These are phyloP conservation scores for Hydrozoanthus tunicans DNA, from an alignment of 64 coral and sea anemone genomes.

Conservation along the genomic window DNA sequence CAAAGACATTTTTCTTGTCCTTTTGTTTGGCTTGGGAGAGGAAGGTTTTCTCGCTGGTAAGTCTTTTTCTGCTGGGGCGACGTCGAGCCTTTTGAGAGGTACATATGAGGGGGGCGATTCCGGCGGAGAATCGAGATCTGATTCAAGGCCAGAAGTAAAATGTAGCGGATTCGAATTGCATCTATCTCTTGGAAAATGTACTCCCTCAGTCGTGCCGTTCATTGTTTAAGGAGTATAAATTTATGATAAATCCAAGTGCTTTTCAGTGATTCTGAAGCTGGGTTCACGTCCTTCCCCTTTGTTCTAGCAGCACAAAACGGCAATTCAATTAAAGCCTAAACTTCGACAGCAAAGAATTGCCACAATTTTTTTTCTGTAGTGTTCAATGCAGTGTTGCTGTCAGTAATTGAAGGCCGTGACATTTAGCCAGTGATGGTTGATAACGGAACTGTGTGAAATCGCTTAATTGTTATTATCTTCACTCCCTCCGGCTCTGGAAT, in stretches of 20 bases:
- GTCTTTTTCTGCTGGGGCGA: conserved; percentile 14
- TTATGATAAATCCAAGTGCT: too few relatives aligned
- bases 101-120: conserved; percentile 3
- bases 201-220: conserved; percentile 7
- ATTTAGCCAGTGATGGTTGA: neutral
- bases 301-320: too few relatives aligned
- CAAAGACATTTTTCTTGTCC: conserved; percentile 80
- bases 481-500: neutral
- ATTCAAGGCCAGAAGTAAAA: conserved; percentile 67
- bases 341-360: too few relatives aligned
- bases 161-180: conserved; percentile 49
- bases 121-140: conserved; percentile 23
- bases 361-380: neutral
- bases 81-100: conserved; percentile 20
- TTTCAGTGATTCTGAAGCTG: too few relatives aligned
- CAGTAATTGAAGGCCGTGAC: neutral
- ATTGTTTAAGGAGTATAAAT: neutral
- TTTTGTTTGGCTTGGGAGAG: conserved; percentile 71
- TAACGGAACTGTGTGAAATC: neutral
- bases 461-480: neutral
- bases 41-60: conserved; percentile 23
- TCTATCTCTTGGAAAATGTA: conserved; percentile 11
- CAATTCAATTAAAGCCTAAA: too few relatives aligned
- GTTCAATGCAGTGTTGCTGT: neutral
- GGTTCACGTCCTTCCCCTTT: too few relatives aligned